These are phyloP conservation scores for Drosophila planitibia DNA, from an alignment of 2,888 invertebrate genomes.

Conservation along the genomic window DNA sequence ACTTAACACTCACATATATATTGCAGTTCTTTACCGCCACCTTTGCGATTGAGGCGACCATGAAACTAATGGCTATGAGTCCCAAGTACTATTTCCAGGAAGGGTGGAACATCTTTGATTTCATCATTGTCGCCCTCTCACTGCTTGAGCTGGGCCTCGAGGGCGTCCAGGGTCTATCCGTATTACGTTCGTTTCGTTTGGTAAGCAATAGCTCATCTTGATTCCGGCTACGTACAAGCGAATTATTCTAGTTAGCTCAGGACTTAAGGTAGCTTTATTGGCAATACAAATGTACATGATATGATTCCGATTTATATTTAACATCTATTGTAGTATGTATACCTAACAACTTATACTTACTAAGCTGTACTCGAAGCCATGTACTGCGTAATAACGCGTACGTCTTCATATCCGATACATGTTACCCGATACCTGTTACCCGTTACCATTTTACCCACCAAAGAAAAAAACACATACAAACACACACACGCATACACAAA, in stretches of 20 bases:
- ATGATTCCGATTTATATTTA: conserved; percentile 1
- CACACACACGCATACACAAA: conserved; percentile 22
- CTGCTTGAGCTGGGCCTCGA: conserved; percentile 96
- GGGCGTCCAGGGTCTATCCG: conserved; percentile 98
- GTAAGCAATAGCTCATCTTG: conserved; percentile 88
- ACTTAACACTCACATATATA: neutral
- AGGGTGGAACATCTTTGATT: conserved; percentile 99
- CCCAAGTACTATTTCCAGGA: conserved; percentile 99
- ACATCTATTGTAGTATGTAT: conserved; percentile 8
- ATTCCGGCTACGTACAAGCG: neutral
- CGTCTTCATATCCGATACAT: conserved; percentile 20
- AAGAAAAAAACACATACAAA: conserved; percentile 15
- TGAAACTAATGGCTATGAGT: conserved; percentile 98
- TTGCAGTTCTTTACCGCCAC: conserved; percentile 98
- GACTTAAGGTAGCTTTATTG: conserved; percentile 42
- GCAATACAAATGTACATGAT: conserved; percentile 3
- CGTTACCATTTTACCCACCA: conserved; percentile 4
- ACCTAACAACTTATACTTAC: conserved; percentile 3
- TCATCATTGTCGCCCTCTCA: conserved; percentile 98
- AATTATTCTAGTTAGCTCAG: conserved; percentile 33
- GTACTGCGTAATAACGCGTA: conserved; percentile 24
- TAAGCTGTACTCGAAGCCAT: conserved; percentile 32
- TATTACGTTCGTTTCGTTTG: conserved; percentile 98
- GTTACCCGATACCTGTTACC: conserved; percentile 3
- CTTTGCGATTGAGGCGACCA: conserved; percentile 96